Conservation (phyloP, 1,140 invertebrate genomes). For the Nasonia giraulti region DNA sequence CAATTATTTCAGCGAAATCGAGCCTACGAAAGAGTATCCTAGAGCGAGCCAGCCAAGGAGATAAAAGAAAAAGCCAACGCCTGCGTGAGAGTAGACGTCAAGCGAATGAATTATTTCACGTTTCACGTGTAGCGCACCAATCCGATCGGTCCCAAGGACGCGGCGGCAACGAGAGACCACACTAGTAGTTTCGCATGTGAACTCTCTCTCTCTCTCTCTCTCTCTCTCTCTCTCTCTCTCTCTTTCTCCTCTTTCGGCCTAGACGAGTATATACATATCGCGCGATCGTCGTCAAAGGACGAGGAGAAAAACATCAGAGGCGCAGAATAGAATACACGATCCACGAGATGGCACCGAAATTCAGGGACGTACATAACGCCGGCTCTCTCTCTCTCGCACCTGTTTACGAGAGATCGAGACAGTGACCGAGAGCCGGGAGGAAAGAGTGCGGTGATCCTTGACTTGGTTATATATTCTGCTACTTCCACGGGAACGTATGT, state of each 20-base stretch:
- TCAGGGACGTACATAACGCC: not conserved
- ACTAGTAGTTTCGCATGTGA: conserved; percentile 10
- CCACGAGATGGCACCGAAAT: not conserved
- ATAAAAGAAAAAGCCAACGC: conserved; percentile 22
- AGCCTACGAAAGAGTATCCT: not conserved
- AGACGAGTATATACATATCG: not conserved
- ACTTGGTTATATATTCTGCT: not conserved
- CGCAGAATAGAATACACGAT: not conserved
- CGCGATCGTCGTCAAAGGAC: conserved; percentile 1
- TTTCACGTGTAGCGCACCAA: not conserved
- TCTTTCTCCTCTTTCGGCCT: no score
- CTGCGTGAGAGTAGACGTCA: not conserved
- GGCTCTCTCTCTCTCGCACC: not conserved
- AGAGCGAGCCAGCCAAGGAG: not conserved
- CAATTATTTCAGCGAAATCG: not conserved
- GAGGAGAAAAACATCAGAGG: not conserved
- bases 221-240: not conserved
- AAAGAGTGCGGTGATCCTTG: not conserved
- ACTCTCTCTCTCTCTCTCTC: not conserved
- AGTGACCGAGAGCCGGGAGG: not conserved
- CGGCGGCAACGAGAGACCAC: not conserved
- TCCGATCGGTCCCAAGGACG: conserved; percentile 27
- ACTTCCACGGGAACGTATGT: not conserved
- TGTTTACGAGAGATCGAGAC: not conserved
- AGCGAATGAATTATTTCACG: conserved; percentile 39